A percentile compares a stretch with the other conserved stretches of the same genome.
phyloP scores from a whole-genome alignment of 2,797 vertebrate genomes.

The Falco peregrinus region DNA sequence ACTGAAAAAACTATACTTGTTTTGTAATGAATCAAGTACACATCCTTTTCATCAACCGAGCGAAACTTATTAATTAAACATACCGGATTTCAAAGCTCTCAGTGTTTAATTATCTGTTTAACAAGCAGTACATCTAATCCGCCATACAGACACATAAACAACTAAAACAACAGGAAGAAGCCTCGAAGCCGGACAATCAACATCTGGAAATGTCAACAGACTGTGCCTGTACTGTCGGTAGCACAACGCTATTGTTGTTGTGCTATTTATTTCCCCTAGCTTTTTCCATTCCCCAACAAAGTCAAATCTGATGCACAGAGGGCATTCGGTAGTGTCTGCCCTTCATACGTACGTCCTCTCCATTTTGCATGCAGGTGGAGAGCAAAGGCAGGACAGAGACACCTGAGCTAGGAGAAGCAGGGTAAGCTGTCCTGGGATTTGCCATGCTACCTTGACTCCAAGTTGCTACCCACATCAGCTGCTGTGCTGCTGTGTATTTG shows the following conservation, averaged over 20 bases:
- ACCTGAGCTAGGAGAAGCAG: neutral
- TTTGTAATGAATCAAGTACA: conserved; percentile 17
- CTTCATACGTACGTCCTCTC: accelerated
- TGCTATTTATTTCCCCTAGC: neutral
- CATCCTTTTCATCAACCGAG: conserved; percentile 35
- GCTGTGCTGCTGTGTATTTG: neutral
- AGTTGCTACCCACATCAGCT: neutral
- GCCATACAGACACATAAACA: conserved; percentile 10
- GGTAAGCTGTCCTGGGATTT: neutral
- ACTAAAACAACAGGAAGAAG: conserved; percentile 39
- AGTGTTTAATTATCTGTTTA: conserved; percentile 46
- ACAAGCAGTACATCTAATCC: conserved; percentile 23
- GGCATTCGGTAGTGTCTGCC: neutral
- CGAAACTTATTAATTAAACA: conserved; percentile 54
- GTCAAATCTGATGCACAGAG: neutral
- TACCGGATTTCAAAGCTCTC: conserved; percentile 36
- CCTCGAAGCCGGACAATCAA: conserved; percentile 46
- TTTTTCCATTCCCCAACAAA: neutral
- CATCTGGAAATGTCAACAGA: conserved; percentile 42
- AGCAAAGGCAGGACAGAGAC: neutral
- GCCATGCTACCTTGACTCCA: neutral
- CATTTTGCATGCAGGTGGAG: neutral
- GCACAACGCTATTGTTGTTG: too few relatives aligned
- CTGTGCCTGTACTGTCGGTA: neutral
- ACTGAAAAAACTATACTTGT: neutral